These are phyloP conservation scores for Oconnorella tubifera DNA, from an alignment of 2,888 invertebrate species.

Conservation along the genomic window DNA sequence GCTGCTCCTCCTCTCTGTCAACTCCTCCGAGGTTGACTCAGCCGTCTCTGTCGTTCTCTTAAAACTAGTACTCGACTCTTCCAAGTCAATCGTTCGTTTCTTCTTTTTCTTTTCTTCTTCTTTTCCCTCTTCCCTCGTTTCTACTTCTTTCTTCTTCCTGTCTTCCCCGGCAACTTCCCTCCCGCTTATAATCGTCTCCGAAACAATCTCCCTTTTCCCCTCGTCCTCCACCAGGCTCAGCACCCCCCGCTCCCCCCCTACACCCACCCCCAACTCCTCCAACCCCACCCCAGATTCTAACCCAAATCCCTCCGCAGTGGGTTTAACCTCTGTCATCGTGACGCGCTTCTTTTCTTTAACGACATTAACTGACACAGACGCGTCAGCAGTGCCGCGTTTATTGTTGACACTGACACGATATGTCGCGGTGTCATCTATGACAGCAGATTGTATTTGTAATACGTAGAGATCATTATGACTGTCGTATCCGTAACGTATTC, in stretches of 20 bases:
- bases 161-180: too few relatives aligned
- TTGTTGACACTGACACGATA: conserved; percentile 37
- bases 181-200: too few relatives aligned
- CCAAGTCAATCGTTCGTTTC: neutral
- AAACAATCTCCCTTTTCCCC: too few relatives aligned
- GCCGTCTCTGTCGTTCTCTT: neutral
- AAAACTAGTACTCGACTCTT: neutral
- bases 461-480: conserved; percentile 2
- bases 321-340: conserved; percentile 7
- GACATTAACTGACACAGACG: conserved; percentile 14
- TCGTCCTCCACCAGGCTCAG: too few relatives aligned
- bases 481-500: conserved; percentile 8
- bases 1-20: neutral
- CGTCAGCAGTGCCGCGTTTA: conserved; percentile 10
- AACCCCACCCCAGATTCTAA: too few relatives aligned
- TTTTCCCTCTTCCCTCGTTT: neutral
- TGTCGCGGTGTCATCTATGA: conserved; percentile 37
- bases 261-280: too few relatives aligned
- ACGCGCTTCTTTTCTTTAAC: neutral
- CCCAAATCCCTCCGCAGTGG: too few relatives aligned
- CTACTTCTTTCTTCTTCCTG: too few relatives aligned
- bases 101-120: conserved; percentile 2
- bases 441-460: conserved; percentile 19
- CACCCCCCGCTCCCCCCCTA: too few relatives aligned
- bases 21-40: neutral